A percentile compares a stretch with the other conserved stretches of the same genome.
These are phyloP conservation scores for Nansenia antarctica DNA, from an alignment of 2,113 vertebrate genomes.

Conservation along the genomic window DNA sequence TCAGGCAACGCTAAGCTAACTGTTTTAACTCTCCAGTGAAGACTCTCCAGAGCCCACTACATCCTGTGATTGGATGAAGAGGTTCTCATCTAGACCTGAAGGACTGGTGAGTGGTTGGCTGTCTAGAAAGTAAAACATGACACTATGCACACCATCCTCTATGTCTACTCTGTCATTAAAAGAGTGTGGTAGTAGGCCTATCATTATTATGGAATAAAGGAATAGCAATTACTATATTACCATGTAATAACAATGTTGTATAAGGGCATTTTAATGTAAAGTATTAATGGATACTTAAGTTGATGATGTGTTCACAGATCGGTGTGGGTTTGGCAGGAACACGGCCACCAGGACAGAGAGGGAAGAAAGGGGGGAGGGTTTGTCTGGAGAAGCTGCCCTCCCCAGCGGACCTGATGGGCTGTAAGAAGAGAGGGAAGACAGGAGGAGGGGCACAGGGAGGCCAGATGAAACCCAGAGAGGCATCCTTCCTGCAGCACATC, in stretches of 20 bases:
- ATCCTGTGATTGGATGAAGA: not conserved
- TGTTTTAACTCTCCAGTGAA: not conserved
- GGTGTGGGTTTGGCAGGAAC: not conserved
- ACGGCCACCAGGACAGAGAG: not conserved
- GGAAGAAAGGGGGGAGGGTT: not conserved
- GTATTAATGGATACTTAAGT: too few species aligned
- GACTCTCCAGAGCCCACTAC: not conserved
- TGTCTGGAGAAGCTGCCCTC: conserved; percentile 25
- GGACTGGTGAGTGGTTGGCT: too few species aligned
- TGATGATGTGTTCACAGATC: not conserved
- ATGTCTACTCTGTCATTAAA: too few species aligned
- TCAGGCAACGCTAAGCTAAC: too few species aligned
- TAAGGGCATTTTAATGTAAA: too few species aligned
- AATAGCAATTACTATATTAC: too few species aligned
- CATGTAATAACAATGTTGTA: too few species aligned
- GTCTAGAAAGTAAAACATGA: not conserved
- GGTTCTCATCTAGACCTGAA: not conserved
- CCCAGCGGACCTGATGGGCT: conserved; percentile 36
- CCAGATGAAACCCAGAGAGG: conserved; percentile 2
- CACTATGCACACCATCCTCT: too few species aligned
- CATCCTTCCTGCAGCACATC: conserved; percentile 40
- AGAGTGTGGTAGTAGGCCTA: too few species aligned
- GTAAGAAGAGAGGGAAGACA: conserved; percentile 10
- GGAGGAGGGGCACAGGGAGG: conserved; percentile 3
- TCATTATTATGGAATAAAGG: too few species aligned